Evolutionary conservation across 2,797 vertebrate species (phyloP), one percentile per base, ranked within the genome.

Genomic region (Oceanodroma leucorhoa): DNA sequence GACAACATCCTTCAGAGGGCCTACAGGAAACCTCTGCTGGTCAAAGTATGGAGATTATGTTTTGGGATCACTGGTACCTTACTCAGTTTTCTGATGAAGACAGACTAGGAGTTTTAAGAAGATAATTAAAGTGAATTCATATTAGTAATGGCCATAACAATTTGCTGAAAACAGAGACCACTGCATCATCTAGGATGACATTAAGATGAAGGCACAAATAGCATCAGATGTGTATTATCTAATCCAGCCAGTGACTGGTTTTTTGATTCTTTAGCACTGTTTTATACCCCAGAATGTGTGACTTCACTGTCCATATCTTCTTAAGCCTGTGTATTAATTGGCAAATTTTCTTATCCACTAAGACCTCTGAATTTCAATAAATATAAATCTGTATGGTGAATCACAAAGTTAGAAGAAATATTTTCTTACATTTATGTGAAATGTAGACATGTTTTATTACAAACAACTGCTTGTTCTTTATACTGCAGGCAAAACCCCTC

Each of bases 341-440:
- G 15, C 19, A 75, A 90, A 83, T 26, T 40, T 81, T 38, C n/a
- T 34, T 64, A 40, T 27, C 32, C 18, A 67, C 9, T 30, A 64
- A 66, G 15, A 69, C 11, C 20, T 45, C 24, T 48, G 32, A 45
- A 65, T 71, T 90, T 38, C 26, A 75, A 29, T 15, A 88, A 81
- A 62, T 30, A 48, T 5, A 55, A 53, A 62, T 7, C 7, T 45
- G 26, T 5, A 79, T 20, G 24, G 2, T 23, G 13, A 91, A 43
- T 40, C 30, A 48, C 13, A 75, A 70, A 60, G 19, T 26, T 40
- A 54, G 32, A 58, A 58, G 9, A 64, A 69, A 11, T 17, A 43
- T 70, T 85, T 88, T 66, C 27, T 83, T 62, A 30, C 24, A 69
- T 70, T 65, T 61, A 38, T 50, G 69, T 69, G 32, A 77, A 79